Base-by-base conservation (phyloP, 2,113 vertebrate genomes). In the Bufo gargarizans region DNA sequence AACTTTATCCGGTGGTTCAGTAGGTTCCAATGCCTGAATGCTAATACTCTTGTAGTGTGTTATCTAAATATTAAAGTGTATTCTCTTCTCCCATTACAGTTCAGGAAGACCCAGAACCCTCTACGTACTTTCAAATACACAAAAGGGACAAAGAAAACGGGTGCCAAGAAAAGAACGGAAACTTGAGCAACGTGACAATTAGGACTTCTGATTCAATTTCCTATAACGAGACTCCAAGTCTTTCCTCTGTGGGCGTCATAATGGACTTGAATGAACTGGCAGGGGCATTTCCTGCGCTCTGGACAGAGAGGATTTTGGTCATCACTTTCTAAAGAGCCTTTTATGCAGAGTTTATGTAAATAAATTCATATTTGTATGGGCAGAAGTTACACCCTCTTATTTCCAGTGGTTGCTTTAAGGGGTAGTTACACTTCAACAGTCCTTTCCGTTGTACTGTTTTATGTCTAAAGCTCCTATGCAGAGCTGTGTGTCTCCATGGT, bases 81-180 rank as follows among this genome's bases (percentile, higher is more conserved):
- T 71, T 0, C 19, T 74, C 9, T 9, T 76, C 19, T 22, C 10
- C n/a, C 13, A 50, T 50, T 14, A 4, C 69, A 82, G 78, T 45
- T n/a, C 0, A 49, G 76, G 82, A 74, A 79, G 50, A 58, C 77
- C 55, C 47, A 56, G 56, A 89, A 91, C 14, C 90, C 90, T 0
- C 78, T 91, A 12, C 69, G 72, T 4, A 91, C 85, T 10, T 91
- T 91, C 77, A 82, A 77, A 43, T 77, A 50, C 56, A 71, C 19
- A 3, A 82, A 77, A 50, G 72, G 80, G 17, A 85, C 12, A n/a
- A 80, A 33, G 82, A 88, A 13, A 43, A 14, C 45, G 6, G 81
- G 0, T 47, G 16, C 11, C 61, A 67, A 12, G n/a, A 59, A 2
- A 16, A 4, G 9, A 4, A 45, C 55, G 12, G 86, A 53, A 10